Evolutionary conservation across 2,888 invertebrate species (phyloP).

Genomic region (Orchesella flavescens): DNA sequence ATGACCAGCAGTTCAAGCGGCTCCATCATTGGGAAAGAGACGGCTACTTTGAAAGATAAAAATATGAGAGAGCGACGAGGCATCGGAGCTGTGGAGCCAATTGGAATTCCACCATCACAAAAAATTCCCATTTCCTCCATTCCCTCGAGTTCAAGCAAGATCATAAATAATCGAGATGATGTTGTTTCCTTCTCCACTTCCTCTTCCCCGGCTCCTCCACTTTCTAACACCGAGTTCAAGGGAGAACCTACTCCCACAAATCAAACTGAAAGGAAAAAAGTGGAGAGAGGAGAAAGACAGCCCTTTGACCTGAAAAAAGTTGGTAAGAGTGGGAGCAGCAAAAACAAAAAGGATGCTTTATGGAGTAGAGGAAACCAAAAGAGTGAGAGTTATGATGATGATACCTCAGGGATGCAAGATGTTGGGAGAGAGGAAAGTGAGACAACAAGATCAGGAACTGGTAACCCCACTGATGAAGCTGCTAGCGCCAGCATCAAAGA

Average conservation of each 20-base stretch:
- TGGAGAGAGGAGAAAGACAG: slow-evolving; percentile 18
- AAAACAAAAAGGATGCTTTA: slow-evolving; percentile 35
- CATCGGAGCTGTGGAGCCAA: slow-evolving; percentile 10
- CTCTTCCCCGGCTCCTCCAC: slow-evolving; percentile 14
- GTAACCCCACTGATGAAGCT: slow-evolving; percentile 33
- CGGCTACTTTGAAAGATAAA: neutral
- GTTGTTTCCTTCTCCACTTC: slow-evolving; percentile 29
- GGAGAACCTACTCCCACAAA: slow-evolving; percentile 44
- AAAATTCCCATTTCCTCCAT: slow-evolving; percentile 25
- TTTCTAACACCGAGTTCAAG: slow-evolving; percentile 33
- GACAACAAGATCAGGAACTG: slow-evolving; percentile 49
- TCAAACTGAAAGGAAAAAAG: slow-evolving; percentile 26
- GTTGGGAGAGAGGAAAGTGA: slow-evolving; percentile 43
- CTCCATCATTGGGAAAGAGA: slow-evolving; percentile 7
- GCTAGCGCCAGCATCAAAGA: slow-evolving; percentile 25
- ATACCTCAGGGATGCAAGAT: slow-evolving; percentile 52
- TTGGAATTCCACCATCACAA: neutral
- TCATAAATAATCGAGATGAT: slow-evolving; percentile 59
- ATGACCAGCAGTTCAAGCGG: slow-evolving; percentile 11
- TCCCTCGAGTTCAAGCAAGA: slow-evolving; percentile 43
- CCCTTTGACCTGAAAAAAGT: slow-evolving; percentile 58
- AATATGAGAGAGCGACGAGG: slow-evolving; percentile 19
- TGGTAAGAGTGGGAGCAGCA: neutral
- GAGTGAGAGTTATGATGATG: slow-evolving; percentile 58
- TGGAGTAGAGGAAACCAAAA: slow-evolving; percentile 33